Conservation (phyloP, 2,888 invertebrate species). For the Pandemis heparana region DNA sequence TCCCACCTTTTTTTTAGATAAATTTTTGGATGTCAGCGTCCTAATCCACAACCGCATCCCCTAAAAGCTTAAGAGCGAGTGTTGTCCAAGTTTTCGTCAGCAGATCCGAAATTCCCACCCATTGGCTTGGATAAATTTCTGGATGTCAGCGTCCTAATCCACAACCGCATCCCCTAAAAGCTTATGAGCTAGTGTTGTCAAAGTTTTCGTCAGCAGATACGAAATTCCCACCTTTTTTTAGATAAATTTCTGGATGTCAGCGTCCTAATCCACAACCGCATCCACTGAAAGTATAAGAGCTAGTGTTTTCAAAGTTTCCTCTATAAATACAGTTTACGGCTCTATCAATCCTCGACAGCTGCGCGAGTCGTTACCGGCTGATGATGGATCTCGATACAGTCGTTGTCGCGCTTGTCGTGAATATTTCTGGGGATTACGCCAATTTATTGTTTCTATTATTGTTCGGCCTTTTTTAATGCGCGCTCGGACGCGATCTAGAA, state of each 20-base stretch:
- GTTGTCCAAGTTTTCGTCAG: no score
- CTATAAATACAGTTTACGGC: constrained; percentile 83
- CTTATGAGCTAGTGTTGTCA: no score
- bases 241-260: not conserved
- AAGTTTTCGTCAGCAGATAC: no score
- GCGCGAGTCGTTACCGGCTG: constrained; percentile 78
- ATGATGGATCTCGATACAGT: constrained; percentile 77
- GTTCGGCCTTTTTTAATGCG: constrained; percentile 30
- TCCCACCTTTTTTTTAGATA: no score
- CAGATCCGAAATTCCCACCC: no score
- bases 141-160: no score
- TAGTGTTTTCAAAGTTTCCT: constrained; percentile 67
- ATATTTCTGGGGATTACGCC: constrained; percentile 58
- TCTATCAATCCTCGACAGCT: constrained; percentile 81
- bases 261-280: not conserved
- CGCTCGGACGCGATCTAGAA: not conserved
- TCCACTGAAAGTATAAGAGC: constrained; percentile 48
- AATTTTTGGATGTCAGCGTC: no score
- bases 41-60: no score
- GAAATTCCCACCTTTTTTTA: no score
- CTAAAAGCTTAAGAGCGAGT: no score
- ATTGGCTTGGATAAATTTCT: no score
- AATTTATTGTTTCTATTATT: constrained; percentile 49
- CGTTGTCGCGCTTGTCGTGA: constrained; percentile 54
- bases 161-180: no score